A percentile compares a stretch with the other conserved stretches of the same genome.
Evolutionary conservation across 1,140 invertebrate species (phyloP).

Genomic region (Eueides isabella): DNA sequence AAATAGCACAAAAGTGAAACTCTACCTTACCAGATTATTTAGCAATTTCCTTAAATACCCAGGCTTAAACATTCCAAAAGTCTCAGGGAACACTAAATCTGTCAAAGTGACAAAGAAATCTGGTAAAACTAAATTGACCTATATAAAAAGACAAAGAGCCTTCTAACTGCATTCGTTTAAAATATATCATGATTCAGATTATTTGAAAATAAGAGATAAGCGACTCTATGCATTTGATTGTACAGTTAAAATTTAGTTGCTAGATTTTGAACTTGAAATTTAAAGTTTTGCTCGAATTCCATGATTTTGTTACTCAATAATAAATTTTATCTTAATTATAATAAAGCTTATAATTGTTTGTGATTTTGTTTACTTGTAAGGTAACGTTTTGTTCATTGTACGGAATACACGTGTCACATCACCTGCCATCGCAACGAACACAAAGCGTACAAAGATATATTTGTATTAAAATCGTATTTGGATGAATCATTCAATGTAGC

Average conservation of each 20-base stretch:
- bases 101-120: slow-evolving; percentile 57
- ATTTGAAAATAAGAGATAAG: neutral
- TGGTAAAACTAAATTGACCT: slow-evolving; percentile 48
- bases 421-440: slow-evolving; percentile 52
- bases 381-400: slow-evolving; percentile 1
- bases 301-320: neutral
- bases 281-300: neutral
- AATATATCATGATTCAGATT: slow-evolving; percentile 43
- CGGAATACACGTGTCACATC: slow-evolving; percentile 34
- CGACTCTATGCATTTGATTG: neutral
- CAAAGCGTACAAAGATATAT: slow-evolving; percentile 49
- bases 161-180: slow-evolving; percentile 47
- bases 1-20: neutral
- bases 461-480: slow-evolving; percentile 25
- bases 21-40: neutral
- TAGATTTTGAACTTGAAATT: neutral
- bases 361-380: slow-evolving; percentile 2
- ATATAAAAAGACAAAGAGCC: slow-evolving; percentile 58
- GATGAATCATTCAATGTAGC: slow-evolving; percentile 32
- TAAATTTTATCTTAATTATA: neutral
- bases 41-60: slow-evolving; percentile 38
- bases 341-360: neutral
- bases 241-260: neutral
- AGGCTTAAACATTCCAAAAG: slow-evolving; percentile 31
- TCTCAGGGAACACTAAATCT: slow-evolving; percentile 47